A percentile compares a stretch with the other conserved stretches of the same genome.
Conservation (phyloP, 2,113 vertebrate species). For the Barnardius zonarius region DNA sequence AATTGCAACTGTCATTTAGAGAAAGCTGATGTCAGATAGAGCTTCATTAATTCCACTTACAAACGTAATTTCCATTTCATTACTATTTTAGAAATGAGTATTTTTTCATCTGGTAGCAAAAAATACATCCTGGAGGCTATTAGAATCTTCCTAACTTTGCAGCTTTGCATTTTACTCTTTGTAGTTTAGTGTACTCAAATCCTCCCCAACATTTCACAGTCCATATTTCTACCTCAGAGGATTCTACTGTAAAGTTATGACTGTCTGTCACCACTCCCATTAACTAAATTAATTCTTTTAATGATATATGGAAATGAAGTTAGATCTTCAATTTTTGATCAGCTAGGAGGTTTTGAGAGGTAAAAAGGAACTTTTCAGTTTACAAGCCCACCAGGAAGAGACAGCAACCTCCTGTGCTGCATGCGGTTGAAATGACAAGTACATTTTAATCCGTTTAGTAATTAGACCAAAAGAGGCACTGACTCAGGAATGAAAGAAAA, state of each 20-base stretch:
- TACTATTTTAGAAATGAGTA: not conserved
- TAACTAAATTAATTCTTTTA: not conserved
- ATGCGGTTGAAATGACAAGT: not conserved
- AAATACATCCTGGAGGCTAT: not conserved
- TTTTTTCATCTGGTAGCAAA: not conserved
- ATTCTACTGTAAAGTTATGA: not conserved
- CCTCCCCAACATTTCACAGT: not conserved
- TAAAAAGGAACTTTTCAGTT: not conserved
- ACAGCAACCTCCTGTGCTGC: not conserved
- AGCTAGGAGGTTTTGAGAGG: not conserved
- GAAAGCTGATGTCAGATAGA: not conserved
- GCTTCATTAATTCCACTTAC: slow-evolving; percentile 32
- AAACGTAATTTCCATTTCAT: slow-evolving; percentile 6
- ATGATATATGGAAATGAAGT: not conserved
- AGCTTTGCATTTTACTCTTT: not conserved
- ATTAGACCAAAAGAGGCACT: not conserved
- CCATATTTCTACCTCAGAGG: not conserved
- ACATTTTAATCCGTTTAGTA: not conserved
- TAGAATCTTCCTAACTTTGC: not conserved
- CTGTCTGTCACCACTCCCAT: not conserved
- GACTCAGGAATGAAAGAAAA: not conserved
- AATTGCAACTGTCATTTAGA: not conserved
- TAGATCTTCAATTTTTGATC: not conserved
- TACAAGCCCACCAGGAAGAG: not conserved
- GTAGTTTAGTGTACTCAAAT: not conserved